Evolutionary conservation across 2,888 invertebrate species (phyloP).

Genomic region (Zelleria hepariella): DNA sequence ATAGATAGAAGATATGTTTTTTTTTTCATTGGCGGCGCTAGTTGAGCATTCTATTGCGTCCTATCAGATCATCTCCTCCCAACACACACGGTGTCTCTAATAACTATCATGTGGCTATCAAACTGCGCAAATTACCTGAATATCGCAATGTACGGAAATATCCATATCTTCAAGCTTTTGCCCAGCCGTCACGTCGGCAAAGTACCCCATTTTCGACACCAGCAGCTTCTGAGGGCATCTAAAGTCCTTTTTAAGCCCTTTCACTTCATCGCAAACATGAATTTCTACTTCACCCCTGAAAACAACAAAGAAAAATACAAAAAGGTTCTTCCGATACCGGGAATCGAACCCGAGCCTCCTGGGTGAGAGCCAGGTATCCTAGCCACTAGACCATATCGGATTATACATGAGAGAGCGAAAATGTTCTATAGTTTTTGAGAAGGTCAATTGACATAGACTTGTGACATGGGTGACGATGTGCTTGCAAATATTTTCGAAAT

Average conservation of each 20-base stretch:
- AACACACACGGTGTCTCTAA: too few relatives aligned
- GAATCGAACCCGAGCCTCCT: slow-evolving; percentile 68
- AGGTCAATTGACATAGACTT: not conserved
- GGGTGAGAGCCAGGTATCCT: slow-evolving; percentile 60
- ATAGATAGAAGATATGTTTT: too few relatives aligned
- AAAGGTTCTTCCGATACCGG: slow-evolving; percentile 67
- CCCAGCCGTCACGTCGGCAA: slow-evolving; percentile 88
- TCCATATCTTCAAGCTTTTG: slow-evolving; percentile 92
- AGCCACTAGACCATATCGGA: slow-evolving; percentile 67
- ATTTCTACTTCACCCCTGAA: slow-evolving; percentile 81
- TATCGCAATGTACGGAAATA: slow-evolving; percentile 97
- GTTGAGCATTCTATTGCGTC: too few relatives aligned
- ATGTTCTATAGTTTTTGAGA: not conserved
- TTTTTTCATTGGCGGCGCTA: too few relatives aligned
- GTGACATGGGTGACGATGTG: not conserved
- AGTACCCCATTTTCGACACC: slow-evolving; percentile 95
- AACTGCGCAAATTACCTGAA: slow-evolving; percentile 76
- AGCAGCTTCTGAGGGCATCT: slow-evolving; percentile 88
- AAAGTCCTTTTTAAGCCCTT: slow-evolving; percentile 90
- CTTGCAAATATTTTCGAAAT: too few relatives aligned
- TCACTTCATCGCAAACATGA: slow-evolving; percentile 95
- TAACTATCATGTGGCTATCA: too few relatives aligned
- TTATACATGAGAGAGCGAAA: slow-evolving; percentile 5
- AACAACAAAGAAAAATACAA: slow-evolving; percentile 11
- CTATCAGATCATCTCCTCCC: too few relatives aligned